Evolutionary conservation across 2,888 invertebrate genomes (phyloP).

Genomic region (Hedychridium roseum): DNA sequence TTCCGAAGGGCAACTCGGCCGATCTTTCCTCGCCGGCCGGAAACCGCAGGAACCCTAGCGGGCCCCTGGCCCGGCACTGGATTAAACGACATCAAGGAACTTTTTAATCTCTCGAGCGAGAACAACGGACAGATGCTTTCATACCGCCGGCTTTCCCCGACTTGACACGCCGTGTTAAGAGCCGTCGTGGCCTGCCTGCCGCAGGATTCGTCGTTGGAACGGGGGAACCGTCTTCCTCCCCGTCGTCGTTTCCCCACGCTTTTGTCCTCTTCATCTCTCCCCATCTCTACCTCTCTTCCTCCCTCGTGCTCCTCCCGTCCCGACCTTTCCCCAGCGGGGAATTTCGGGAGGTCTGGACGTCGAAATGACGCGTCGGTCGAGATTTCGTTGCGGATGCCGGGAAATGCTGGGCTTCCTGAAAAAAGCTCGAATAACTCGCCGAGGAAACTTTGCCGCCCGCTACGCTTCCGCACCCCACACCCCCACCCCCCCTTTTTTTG

Average conservation of each 20-base stretch:
- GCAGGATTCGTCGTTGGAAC: too few species aligned
- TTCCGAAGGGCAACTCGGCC: too few species aligned
- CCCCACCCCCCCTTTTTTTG: too few species aligned
- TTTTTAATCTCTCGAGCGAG: slow-evolving; percentile 33
- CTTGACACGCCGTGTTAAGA: slow-evolving; percentile 31
- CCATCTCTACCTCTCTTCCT: slow-evolving; percentile 1
- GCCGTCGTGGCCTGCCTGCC: slow-evolving; percentile 15
- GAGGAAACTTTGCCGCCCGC: too few species aligned
- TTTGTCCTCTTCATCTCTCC: too few species aligned
- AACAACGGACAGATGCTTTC: slow-evolving; percentile 29
- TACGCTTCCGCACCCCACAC: too few species aligned
- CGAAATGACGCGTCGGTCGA: slow-evolving; percentile 35
- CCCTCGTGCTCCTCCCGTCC: slow-evolving; percentile 2
- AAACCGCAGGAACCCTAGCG: too few species aligned
- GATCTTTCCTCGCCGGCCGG: too few species aligned
- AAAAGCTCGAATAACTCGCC: slow-evolving; percentile 26
- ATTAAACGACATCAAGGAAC: too few species aligned
- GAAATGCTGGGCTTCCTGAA: slow-evolving; percentile 15
- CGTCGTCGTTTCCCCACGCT: too few species aligned
- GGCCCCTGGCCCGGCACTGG: too few species aligned
- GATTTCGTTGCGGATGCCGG: slow-evolving; percentile 36
- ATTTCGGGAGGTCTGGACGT: slow-evolving; percentile 28
- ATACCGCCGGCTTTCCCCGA: slow-evolving; percentile 12
- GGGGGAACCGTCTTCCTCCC: too few species aligned
- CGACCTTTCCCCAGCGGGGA: slow-evolving; percentile 10